A percentile compares a stretch with the other conserved stretches of the same genome.
phyloP scores from a whole-genome alignment of 2,888 invertebrate genomes.

The Spatulosminthurus flaviceps region DNA sequence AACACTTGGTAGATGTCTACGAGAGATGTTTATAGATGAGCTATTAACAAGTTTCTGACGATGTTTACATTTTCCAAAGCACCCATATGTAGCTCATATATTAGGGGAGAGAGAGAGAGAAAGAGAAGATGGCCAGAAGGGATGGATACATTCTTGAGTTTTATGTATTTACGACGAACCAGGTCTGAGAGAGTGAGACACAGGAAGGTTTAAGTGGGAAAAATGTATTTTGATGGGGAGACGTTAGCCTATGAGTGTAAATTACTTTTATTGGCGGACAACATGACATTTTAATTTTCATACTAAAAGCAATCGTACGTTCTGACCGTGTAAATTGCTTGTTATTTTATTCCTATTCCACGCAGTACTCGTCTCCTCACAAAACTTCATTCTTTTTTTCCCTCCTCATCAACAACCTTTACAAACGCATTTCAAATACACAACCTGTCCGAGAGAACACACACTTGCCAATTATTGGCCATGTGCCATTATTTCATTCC shows the following conservation, averaged over 20 bases:
- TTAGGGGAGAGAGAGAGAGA: too few species aligned
- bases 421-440: too few species aligned
- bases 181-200: not conserved
- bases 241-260: slow-evolving; percentile 9
- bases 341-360: slow-evolving; percentile 4
- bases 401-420: too few species aligned
- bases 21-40: slow-evolving; percentile 18
- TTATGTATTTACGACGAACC: slow-evolving; percentile 2
- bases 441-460: too few species aligned
- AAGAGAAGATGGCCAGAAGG: not conserved
- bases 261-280: slow-evolving; percentile 18
- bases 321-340: not conserved
- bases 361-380: not conserved
- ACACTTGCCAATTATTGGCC: too few species aligned
- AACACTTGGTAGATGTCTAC: not conserved
- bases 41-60: slow-evolving; percentile 2
- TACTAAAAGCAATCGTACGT: slow-evolving; percentile 12
- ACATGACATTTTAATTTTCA: slow-evolving; percentile 13
- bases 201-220: not conserved
- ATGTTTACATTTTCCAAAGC: not conserved
- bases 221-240: not conserved
- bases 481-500: too few species aligned
- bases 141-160: not conserved
- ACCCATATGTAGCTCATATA: not conserved
- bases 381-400: not conserved